A percentile compares a stretch with the other conserved stretches of the same genome.
phyloP scores from a whole-genome alignment of 2,797 vertebrate genomes.

The Aplochiton taeniatus region DNA sequence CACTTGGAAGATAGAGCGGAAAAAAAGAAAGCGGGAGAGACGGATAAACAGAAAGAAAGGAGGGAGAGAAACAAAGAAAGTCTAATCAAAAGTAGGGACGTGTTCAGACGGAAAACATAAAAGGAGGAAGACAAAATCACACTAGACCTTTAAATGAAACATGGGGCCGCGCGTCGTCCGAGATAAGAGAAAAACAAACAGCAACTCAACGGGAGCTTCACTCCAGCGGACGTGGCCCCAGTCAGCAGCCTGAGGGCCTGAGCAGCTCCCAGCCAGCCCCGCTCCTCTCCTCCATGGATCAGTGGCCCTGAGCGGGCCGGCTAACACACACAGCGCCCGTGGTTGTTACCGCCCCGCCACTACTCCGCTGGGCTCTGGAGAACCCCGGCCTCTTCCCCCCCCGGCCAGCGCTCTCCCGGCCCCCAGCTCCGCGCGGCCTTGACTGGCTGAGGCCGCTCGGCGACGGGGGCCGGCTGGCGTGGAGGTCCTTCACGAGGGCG shows the following conservation, averaged over 20 bases:
- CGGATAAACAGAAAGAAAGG: background rate
- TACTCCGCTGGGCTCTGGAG: constrained; percentile 34
- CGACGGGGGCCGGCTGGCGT: constrained; percentile 5
- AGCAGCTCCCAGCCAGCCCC: background rate
- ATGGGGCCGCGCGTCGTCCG: no score
- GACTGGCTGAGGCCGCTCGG: constrained; percentile 36
- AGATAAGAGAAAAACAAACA: no score
- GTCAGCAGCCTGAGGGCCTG: no score
- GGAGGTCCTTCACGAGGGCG: constrained; percentile 16
- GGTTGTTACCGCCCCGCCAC: constrained; percentile 47
- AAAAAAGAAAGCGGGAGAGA: background rate
- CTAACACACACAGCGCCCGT: constrained; percentile 27
- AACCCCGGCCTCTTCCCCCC: background rate
- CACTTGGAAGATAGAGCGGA: background rate
- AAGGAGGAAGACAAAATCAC: constrained; percentile 20
- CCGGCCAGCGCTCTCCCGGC: constrained; percentile 8
- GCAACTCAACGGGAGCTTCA: no score
- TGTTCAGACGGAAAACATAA: constrained; percentile 28
- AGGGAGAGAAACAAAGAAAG: background rate
- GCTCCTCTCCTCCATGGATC: background rate
- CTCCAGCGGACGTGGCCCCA: no score
- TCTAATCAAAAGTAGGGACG: background rate
- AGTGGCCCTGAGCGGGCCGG: background rate
- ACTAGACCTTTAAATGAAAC: no score
- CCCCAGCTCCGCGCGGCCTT: constrained; percentile 8